Evolutionary conservation across 35 echinoderm and acorn worm genomes (phyloP).

Genomic region (Heliocidaris tuberculata): DNA sequence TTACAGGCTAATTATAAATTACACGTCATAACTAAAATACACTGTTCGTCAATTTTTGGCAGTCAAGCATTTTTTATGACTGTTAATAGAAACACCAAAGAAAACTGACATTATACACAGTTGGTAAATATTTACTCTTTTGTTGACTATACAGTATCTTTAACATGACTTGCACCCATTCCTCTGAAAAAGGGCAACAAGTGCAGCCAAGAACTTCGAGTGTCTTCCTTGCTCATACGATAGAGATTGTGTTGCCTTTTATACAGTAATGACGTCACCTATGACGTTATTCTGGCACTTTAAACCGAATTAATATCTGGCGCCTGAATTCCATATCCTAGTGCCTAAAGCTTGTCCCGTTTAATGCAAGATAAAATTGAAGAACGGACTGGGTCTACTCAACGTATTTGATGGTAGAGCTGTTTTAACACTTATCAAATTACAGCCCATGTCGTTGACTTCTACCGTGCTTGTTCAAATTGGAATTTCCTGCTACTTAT

Average conservation of each 20-base stretch:
- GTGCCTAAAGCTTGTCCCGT: background rate
- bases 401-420: background rate
- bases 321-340: background rate
- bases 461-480: background rate
- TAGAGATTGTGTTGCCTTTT: background rate
- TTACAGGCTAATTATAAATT: too few species aligned
- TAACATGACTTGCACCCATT: too few species aligned
- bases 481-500: too few species aligned
- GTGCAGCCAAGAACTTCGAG: background rate
- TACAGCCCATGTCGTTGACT: background rate
- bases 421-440: conserved; percentile 12
- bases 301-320: conserved; percentile 3
- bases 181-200: background rate
- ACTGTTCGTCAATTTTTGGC: too few species aligned
- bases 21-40: too few species aligned
- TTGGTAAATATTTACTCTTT: too few species aligned
- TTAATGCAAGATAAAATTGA: background rate
- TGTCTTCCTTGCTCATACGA: background rate
- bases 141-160: too few species aligned
- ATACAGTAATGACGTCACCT: background rate
- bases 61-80: too few species aligned
- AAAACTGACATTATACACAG: too few species aligned
- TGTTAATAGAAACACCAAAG: too few species aligned
- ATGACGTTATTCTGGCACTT: conserved; percentile 11
- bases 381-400: background rate